Conservation (phyloP, 2,113 vertebrate species). For the Mola mola region DNA sequence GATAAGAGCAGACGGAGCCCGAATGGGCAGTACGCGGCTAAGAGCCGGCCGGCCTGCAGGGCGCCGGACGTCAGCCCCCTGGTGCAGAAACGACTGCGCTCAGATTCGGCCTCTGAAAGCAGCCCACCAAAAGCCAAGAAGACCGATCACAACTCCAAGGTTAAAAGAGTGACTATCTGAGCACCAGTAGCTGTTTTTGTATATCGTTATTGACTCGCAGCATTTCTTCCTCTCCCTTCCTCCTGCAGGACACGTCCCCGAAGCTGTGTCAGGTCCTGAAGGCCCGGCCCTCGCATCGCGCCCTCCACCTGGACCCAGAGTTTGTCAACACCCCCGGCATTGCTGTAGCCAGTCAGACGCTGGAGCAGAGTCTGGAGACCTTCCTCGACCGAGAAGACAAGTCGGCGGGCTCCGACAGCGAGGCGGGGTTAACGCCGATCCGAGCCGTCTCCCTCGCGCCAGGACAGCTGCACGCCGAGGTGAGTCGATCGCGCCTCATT, state of each 20-base stretch:
- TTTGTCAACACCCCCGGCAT: constrained; percentile 71
- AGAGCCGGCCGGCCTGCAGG: not conserved
- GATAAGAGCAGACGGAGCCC: constrained; percentile 68
- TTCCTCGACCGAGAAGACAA: constrained; percentile 78
- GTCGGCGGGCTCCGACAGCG: constrained; percentile 50
- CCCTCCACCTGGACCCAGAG: constrained; percentile 78
- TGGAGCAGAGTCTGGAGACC: constrained; percentile 74
- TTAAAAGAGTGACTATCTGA: no score
- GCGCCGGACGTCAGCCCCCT: constrained; percentile 55
- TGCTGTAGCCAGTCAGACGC: constrained; percentile 32
- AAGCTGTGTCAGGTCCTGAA: constrained; percentile 76
- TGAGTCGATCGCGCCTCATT: no score
- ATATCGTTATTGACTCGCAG: no score
- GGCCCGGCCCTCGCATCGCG: constrained; percentile 67
- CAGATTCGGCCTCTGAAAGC: constrained; percentile 51
- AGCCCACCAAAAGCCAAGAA: constrained; percentile 82
- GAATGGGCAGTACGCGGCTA: constrained; percentile 8
- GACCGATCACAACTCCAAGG: constrained; percentile 64
- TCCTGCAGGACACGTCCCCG: constrained; percentile 70
- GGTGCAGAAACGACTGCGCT: constrained; percentile 78
- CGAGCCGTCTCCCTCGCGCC: constrained; percentile 70
- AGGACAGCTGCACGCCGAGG: constrained; percentile 72
- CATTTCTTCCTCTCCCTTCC: not conserved
- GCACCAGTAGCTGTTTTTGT: no score
- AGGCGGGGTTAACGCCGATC: constrained; percentile 66